These are phyloP conservation scores for Myrmophylax atrothorax DNA, from an alignment of 2,113 vertebrate genomes.

Conservation along the genomic window DNA sequence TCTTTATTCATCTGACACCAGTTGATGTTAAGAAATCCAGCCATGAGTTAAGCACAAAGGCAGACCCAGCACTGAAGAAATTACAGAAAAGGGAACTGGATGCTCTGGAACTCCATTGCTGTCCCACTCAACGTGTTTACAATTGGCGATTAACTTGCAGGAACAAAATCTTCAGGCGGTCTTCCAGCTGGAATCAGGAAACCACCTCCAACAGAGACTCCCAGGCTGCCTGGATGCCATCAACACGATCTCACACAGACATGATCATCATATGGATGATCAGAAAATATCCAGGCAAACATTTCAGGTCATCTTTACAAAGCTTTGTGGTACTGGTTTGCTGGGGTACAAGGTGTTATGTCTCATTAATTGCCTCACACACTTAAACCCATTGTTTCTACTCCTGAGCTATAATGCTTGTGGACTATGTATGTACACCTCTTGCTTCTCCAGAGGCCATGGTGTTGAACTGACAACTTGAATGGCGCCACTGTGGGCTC, in stretches of 20 bases:
- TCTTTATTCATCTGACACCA: neutral
- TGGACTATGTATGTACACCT: fast-evolving
- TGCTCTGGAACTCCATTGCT: neutral
- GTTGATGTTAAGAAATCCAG: neutral
- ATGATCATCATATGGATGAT: neutral
- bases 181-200: neutral
- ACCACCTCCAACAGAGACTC: neutral
- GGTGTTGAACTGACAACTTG: neutral
- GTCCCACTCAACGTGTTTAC: neutral
- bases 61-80: neutral
- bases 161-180: neutral
- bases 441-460: neutral
- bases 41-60: neutral
- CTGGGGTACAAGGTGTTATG: neutral
- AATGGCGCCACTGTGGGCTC: fast-evolving
- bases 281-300: neutral
- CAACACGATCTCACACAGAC: neutral
- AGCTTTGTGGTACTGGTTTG: neutral
- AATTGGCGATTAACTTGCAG: neutral
- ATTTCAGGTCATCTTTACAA: neutral
- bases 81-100: neutral
- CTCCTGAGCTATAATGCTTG: neutral
- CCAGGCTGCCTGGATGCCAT: neutral
- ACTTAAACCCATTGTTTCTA: neutral
- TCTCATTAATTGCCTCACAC: neutral